phyloP scores from a whole-genome alignment of 1,140 invertebrate genomes.

The Caenorhabditis latens region DNA sequence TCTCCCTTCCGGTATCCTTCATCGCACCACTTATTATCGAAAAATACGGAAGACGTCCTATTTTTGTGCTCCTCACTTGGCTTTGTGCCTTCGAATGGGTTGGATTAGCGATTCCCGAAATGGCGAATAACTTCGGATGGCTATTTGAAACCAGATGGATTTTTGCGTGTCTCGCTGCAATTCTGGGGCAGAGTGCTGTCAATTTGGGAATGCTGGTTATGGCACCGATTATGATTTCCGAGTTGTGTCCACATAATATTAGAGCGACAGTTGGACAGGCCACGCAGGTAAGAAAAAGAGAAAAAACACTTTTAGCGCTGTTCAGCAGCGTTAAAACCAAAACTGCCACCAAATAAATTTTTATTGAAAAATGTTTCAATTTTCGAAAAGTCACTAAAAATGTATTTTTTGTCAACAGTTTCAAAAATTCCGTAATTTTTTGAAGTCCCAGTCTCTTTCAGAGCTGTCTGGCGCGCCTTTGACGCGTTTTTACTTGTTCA shows the following conservation, averaged over 20 bases:
- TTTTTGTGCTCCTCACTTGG: constrained; percentile 53
- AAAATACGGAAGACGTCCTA: constrained; percentile 51
- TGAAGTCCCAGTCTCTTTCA: too few relatives aligned
- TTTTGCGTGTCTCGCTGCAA: constrained; percentile 43
- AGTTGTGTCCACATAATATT: constrained; percentile 61
- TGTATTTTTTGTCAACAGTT: too few relatives aligned
- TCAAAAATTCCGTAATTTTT: constrained; percentile 19
- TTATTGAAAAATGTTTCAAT: too few relatives aligned
- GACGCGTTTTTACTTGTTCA: too few relatives aligned
- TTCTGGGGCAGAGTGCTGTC: constrained; percentile 56
- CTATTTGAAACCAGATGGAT: not conserved
- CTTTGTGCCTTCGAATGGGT: constrained; percentile 62
- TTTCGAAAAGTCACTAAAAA: too few relatives aligned
- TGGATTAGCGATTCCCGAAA: constrained; percentile 46
- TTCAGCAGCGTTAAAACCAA: too few relatives aligned
- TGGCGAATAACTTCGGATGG: constrained; percentile 30
- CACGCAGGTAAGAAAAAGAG: not conserved
- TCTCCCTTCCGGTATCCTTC: constrained; percentile 55
- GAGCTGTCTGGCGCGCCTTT: too few relatives aligned
- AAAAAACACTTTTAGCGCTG: not conserved
- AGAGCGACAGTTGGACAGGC: constrained; percentile 53
- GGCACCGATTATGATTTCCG: constrained; percentile 63
- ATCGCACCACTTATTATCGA: constrained; percentile 54
- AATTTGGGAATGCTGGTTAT: constrained; percentile 63
- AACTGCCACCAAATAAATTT: too few relatives aligned